Evolutionary conservation across 1,140 invertebrate species (phyloP).

Genomic region (Hypothenemus hampei): DNA sequence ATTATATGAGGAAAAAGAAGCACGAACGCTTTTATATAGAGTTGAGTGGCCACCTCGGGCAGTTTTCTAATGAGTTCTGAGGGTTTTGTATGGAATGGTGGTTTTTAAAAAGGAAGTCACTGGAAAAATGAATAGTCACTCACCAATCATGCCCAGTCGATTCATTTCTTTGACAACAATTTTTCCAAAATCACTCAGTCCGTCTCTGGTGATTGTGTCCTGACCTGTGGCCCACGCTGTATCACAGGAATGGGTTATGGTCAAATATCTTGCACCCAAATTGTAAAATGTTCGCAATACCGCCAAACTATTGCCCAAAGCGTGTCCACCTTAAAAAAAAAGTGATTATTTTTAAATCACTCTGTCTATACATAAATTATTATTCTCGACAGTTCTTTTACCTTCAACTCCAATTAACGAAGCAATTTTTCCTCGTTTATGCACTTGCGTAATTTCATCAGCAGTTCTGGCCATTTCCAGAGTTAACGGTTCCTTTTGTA

Average conservation of each 20-base stretch:
- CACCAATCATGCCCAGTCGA: slow-evolving; percentile 79
- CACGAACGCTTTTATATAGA: no score
- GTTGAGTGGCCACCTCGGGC: no score
- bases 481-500: slow-evolving; percentile 67
- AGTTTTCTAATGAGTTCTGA: no score
- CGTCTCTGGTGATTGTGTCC: slow-evolving; percentile 59
- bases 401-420: slow-evolving; percentile 69
- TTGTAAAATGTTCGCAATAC: slow-evolving; percentile 65
- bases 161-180: slow-evolving; percentile 83
- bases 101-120: no score
- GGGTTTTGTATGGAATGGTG: no score
- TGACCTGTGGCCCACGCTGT: slow-evolving; percentile 79
- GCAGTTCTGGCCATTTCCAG: slow-evolving; percentile 66
- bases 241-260: slow-evolving; percentile 68
- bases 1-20: no score
- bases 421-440: slow-evolving; percentile 67
- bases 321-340: slow-evolving; percentile 54
- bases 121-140: not conserved
- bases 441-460: slow-evolving; percentile 68
- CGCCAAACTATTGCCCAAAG: slow-evolving; percentile 62
- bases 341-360: not conserved
- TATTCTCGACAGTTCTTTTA: not conserved
- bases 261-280: slow-evolving; percentile 67
- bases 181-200: slow-evolving; percentile 62
- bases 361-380: not conserved